phyloP scores from a whole-genome alignment of 2,888 invertebrate species.

The Protodeltote pygarga region DNA sequence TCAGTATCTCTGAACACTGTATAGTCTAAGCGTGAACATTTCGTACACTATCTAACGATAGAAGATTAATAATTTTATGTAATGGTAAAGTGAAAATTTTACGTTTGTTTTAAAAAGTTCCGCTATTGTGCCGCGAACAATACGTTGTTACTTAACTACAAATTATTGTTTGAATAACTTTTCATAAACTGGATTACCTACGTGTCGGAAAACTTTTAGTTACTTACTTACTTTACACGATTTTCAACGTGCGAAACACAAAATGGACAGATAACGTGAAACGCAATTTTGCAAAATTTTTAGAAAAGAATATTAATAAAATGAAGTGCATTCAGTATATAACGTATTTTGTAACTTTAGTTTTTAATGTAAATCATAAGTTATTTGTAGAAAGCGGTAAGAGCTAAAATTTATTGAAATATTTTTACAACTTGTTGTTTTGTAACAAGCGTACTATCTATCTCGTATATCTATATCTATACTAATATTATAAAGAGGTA shows the following conservation, averaged over 20 bases:
- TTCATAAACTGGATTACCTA: conserved; percentile 28
- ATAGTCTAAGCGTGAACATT: too few relatives aligned
- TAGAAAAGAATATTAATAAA: conserved; percentile 18
- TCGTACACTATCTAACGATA: too few relatives aligned
- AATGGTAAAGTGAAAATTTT: conserved; percentile 2
- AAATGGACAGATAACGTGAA: conserved; percentile 28
- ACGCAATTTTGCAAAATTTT: neutral
- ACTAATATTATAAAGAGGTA: too few relatives aligned
- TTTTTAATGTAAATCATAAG: conserved; percentile 25
- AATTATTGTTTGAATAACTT: conserved; percentile 39
- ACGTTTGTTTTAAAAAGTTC: conserved; percentile 35
- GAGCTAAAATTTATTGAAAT: conserved; percentile 10
- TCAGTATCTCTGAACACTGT: too few relatives aligned
- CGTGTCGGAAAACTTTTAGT: conserved; percentile 21
- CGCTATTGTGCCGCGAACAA: conserved; percentile 54
- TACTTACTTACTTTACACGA: conserved; percentile 11
- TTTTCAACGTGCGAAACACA: conserved; percentile 18
- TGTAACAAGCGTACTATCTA: too few relatives aligned
- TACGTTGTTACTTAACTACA: conserved; percentile 46
- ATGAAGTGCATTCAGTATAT: conserved; percentile 45
- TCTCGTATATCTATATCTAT: too few relatives aligned
- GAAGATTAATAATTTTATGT: neutral
- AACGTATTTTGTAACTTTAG: conserved; percentile 38
- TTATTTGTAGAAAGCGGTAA: conserved; percentile 60
- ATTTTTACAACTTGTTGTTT: neutral